Conservation (phyloP, 1,140 invertebrate species). For the Pseudobourletiella spinata region DNA sequence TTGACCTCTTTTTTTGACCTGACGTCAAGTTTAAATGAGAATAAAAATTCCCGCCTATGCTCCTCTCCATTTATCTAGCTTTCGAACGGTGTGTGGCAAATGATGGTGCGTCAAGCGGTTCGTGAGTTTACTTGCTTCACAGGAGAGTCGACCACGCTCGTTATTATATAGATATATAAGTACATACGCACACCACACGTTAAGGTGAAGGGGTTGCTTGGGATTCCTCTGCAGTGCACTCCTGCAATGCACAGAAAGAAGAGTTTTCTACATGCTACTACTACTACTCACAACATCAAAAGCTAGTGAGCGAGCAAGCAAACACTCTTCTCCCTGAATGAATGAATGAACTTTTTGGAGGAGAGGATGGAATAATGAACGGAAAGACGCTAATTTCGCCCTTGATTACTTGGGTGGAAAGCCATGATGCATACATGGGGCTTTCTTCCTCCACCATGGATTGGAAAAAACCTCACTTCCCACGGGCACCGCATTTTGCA, state of each 20-base stretch:
- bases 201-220: not conserved
- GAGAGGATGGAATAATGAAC: slow-evolving; percentile 18
- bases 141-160: too few relatives aligned
- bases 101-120: too few relatives aligned
- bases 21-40: too few relatives aligned
- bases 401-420: slow-evolving; percentile 32
- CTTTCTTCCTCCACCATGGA: slow-evolving; percentile 12
- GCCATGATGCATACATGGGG: slow-evolving; percentile 16
- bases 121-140: too few relatives aligned
- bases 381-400: slow-evolving; percentile 27
- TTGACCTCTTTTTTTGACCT: too few relatives aligned
- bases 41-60: too few relatives aligned
- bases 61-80: too few relatives aligned
- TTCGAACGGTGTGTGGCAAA: too few relatives aligned
- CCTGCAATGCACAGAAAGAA: not conserved
- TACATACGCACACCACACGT: not conserved
- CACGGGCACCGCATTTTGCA: slow-evolving; percentile 3
- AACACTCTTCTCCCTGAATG: too few relatives aligned
- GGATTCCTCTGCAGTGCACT: not conserved
- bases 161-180: not conserved
- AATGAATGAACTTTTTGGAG: slow-evolving; percentile 10
- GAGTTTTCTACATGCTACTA: not conserved
- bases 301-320: not conserved
- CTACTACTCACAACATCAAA: not conserved
- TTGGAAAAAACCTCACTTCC: not conserved